Conservation (phyloP, 2,888 invertebrate genomes). For the Drosophila nr. perissopoda region DNA sequence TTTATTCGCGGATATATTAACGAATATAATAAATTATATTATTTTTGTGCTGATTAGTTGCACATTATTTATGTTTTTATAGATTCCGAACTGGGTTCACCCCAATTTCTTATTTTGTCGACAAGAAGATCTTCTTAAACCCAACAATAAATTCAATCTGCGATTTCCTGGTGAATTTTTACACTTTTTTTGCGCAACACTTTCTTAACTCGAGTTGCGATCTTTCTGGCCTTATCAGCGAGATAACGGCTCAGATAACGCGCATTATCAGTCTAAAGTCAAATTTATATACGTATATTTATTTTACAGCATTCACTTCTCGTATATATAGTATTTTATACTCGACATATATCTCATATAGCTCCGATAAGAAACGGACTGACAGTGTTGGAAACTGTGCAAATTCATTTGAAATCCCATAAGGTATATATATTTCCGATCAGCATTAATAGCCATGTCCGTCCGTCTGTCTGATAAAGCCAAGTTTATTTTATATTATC, state of each 20-base stretch:
- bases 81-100: neutral
- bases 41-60: neutral
- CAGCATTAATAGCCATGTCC: too few relatives aligned
- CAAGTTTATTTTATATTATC: neutral
- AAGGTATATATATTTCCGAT: too few relatives aligned
- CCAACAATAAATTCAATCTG: slow-evolving; percentile 31
- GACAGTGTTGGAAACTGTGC: neutral
- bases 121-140: slow-evolving; percentile 8
- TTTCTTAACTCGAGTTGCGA: slow-evolving; percentile 3
- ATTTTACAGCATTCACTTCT: slow-evolving; percentile 51
- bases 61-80: neutral
- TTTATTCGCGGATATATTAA: neutral
- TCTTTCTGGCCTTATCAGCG: slow-evolving; percentile 23
- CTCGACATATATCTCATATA: slow-evolving; percentile 28
- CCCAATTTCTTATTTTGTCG: neutral
- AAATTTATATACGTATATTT: slow-evolving; percentile 26
- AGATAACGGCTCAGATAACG: slow-evolving; percentile 39
- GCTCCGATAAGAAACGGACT: slow-evolving; percentile 16
- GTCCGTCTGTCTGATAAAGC: too few relatives aligned
- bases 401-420: too few relatives aligned
- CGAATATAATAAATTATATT: neutral
- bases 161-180: slow-evolving; percentile 22
- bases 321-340: slow-evolving; percentile 41
- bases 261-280: slow-evolving; percentile 34
- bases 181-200: slow-evolving; percentile 39